phyloP scores from a whole-genome alignment of 2,113 vertebrate species.

The Brachypteracias leptosomus region DNA sequence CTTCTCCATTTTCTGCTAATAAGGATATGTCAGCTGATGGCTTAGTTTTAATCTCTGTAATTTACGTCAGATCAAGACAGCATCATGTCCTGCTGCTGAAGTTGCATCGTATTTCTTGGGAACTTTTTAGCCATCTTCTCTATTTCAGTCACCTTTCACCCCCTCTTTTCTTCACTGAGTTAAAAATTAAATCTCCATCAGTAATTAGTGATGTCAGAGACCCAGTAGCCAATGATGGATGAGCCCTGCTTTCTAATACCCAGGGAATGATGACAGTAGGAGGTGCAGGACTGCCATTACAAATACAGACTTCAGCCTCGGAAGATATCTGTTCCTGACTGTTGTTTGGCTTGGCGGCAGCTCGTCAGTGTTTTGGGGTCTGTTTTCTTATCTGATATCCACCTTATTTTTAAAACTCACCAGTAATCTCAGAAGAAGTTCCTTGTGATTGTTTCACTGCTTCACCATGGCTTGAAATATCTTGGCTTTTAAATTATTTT shows the following conservation, averaged over 20 bases:
- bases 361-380: not conserved
- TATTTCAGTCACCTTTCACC: not conserved
- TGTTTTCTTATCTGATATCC: not conserved
- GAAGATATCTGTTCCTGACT: not conserved
- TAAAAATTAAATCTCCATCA: not conserved
- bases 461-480: not conserved
- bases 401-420: not conserved
- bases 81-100: not conserved
- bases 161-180: not conserved
- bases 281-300: not conserved
- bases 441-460: not conserved
- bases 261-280: not conserved
- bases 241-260: not conserved
- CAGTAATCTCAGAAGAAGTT: not conserved
- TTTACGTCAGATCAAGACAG: not conserved
- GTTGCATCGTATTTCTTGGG: not conserved
- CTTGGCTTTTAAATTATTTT: conserved; percentile 58
- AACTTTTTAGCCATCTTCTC: not conserved
- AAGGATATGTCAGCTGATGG: not conserved
- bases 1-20: not conserved
- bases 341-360: not conserved
- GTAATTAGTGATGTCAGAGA: not conserved
- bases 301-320: not conserved
- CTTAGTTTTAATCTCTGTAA: not conserved
- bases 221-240: not conserved